phyloP scores from a whole-genome alignment of 2,113 vertebrate genomes.

The Egretta garzetta region DNA sequence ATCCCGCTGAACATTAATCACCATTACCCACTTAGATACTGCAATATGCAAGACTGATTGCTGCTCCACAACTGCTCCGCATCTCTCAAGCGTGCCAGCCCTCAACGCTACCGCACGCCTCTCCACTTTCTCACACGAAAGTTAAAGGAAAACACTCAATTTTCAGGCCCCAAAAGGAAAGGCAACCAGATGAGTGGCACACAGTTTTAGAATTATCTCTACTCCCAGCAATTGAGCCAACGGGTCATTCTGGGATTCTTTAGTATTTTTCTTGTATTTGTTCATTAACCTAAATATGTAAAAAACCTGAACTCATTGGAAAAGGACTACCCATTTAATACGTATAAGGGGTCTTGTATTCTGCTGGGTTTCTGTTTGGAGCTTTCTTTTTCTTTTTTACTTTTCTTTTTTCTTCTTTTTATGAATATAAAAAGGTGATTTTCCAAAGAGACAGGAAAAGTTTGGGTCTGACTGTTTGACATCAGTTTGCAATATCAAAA shows the following conservation, averaged over 20 bases:
- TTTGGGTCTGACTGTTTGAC: background rate
- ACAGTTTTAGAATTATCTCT: background rate
- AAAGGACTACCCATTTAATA: background rate
- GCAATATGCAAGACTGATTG: conserved; percentile 27
- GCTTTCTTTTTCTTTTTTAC: background rate
- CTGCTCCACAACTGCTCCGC: background rate
- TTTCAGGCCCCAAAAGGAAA: background rate
- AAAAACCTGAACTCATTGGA: background rate
- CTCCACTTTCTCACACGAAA: background rate
- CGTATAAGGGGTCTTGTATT: background rate
- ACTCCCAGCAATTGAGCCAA: background rate
- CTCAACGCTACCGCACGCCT: background rate
- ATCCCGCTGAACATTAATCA: conserved; percentile 42
- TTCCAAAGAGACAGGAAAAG: background rate
- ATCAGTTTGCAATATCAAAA: background rate
- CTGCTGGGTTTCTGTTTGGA: background rate
- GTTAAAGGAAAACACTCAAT: background rate
- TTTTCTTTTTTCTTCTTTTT: background rate
- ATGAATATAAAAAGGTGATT: background rate
- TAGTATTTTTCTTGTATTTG: background rate
- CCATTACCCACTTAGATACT: conserved; percentile 17
- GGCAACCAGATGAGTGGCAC: background rate
- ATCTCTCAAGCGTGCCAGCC: background rate
- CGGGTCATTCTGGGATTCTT: background rate
- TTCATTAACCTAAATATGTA: background rate